phyloP scores from a whole-genome alignment of 1,140 invertebrate species.

The Drusus annulatus region DNA sequence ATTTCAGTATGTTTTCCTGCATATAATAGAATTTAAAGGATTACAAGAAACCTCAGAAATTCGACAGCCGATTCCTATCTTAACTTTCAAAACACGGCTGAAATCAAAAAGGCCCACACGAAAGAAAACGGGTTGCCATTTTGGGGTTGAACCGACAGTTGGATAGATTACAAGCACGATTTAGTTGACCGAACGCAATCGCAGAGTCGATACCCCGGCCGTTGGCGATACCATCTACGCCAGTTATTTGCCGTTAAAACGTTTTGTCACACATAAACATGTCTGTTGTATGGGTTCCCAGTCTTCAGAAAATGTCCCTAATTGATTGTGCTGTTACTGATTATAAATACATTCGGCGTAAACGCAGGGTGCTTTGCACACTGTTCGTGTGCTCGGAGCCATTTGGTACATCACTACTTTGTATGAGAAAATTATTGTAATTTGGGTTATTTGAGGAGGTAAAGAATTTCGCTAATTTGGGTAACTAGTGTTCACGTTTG shows the following conservation, averaged over 20 bases:
- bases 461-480: no score
- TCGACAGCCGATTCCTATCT: no score
- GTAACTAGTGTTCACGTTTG: no score
- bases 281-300: conserved; percentile 35
- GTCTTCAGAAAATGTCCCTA: conserved; percentile 37
- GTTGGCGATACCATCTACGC: conserved; percentile 49
- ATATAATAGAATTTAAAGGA: no score
- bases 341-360: neutral
- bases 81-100: no score
- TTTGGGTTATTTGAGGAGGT: no score
- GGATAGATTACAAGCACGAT: conserved; percentile 50
- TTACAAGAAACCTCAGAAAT: no score
- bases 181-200: conserved; percentile 26
- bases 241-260: conserved; percentile 56
- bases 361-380: no score
- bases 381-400: no score
- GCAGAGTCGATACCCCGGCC: conserved; percentile 40
- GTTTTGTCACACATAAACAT: conserved; percentile 58
- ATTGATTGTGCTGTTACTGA: conserved; percentile 53
- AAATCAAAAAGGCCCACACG: neutral
- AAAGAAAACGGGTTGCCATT: neutral
- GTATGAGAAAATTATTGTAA: no score
- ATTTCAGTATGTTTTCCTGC: no score
- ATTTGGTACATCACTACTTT: no score
- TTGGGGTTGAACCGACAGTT: conserved; percentile 30